A percentile compares a stretch with the other conserved stretches of the same genome.
Conservation (phyloP, 2,797 vertebrate genomes). For the Pempheris klunzingeri region DNA sequence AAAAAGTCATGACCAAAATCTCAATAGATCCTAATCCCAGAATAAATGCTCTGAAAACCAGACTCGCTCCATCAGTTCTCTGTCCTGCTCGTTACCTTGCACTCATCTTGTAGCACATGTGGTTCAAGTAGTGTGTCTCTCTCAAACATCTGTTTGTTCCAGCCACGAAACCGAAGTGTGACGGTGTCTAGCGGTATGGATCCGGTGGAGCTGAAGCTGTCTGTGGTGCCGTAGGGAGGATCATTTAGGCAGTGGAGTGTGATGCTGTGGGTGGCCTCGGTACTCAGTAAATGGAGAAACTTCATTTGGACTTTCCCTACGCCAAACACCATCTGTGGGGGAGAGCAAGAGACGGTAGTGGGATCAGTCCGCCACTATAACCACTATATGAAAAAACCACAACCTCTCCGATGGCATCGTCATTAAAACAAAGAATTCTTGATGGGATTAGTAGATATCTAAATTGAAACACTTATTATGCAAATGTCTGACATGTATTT, state of each 20-base stretch:
- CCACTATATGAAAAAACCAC: neutral
- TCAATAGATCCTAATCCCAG: neutral
- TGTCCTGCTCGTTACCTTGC: conserved; percentile 88
- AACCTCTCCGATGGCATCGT: too few species aligned
- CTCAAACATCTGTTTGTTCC: conserved; percentile 94
- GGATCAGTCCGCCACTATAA: conserved; percentile 21
- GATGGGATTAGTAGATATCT: too few species aligned
- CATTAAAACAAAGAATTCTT: too few species aligned
- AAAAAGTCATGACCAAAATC: neutral
- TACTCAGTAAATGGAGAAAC: conserved; percentile 96
- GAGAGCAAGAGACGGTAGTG: conserved; percentile 37
- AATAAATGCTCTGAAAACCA: neutral
- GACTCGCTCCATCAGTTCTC: neutral
- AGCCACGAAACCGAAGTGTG: conserved; percentile 89
- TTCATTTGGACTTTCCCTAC: conserved; percentile 98
- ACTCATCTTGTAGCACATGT: conserved; percentile 90
- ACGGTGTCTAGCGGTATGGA: conserved; percentile 62
- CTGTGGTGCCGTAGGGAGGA: conserved; percentile 54
- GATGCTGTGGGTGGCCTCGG: conserved; percentile 91
- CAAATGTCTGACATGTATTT: neutral
- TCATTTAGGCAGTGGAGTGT: conserved; percentile 91
- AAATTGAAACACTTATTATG: neutral
- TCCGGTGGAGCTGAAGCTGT: conserved; percentile 53
- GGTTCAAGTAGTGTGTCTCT: conserved; percentile 90
- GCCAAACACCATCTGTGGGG: conserved; percentile 89